Base-by-base conservation (phyloP, 2,797 vertebrate genomes). In the Jordanella pulchra region DNA sequence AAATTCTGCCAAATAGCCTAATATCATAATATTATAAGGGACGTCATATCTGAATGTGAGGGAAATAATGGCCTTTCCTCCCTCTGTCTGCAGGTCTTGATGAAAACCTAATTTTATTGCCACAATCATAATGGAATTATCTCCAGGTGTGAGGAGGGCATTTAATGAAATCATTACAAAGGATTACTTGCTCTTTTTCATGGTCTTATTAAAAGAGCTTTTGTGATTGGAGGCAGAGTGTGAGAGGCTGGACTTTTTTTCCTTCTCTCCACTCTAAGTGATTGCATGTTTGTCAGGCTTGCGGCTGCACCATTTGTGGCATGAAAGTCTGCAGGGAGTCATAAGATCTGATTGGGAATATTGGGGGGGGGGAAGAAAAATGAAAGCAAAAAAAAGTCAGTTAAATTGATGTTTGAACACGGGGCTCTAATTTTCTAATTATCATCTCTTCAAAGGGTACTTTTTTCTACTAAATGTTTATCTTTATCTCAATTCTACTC, bases 91-190 rank as follows among this genome's bases (percentile, higher is more conserved):
- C 84, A 3, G 69, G 79, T 87, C 84, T 91, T 93, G 93, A 95
- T 93, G 92, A 94, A 94, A 94, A 91, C 83, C 91, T 93, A 86
- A 92, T 92, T 94, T 95, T 94, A 94, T 93, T 92, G 92, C 91
- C 90, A 93, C 91, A 90, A 93, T 92, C 86, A 91, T 94, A 94
- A 95, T 94, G 93, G 92, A 93, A 94, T 94, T 93, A 95, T 94
- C 90, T 93, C 78, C 92, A 94, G 93, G 93, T 95, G 91, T 93
- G 92, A 93, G 91, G 90, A 90, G 90, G 91, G 88, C 91, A 89
- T 93, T 92, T 91, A 90, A 93, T 93, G 91, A 94, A 94, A 93
- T 94, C 91, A 93, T 93, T 94, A 92, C 89, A 91, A 93, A 92
- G 87, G 93, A 92, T 94, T 92, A 91, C 90, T 89, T 88, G 88